Evolutionary conservation across 2,797 vertebrate genomes (phyloP).

Genomic region (Chelon auratus): DNA sequence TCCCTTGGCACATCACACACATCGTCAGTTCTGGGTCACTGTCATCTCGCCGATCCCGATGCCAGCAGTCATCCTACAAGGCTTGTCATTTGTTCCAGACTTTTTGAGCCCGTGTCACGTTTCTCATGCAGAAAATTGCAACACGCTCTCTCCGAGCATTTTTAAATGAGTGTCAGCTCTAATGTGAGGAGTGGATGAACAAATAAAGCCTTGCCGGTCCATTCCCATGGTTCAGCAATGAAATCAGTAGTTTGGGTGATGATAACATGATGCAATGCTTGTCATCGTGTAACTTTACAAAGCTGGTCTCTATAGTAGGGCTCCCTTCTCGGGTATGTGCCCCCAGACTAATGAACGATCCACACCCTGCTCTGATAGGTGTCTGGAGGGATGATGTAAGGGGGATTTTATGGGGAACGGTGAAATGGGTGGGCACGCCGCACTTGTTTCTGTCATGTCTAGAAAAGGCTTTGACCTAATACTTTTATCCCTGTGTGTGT

Average conservation of each 20-base stretch:
- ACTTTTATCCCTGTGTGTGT: conserved; percentile 57
- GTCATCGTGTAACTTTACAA: conserved; percentile 48
- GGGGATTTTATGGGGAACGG: conserved; percentile 56
- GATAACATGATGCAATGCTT: conserved; percentile 70
- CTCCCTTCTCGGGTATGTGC: conserved; percentile 14
- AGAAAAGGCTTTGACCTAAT: conserved; percentile 51
- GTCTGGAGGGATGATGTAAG: conserved; percentile 69
- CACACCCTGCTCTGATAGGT: conserved; percentile 54
- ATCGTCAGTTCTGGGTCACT: conserved; percentile 59
- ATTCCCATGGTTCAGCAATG: conserved; percentile 29
- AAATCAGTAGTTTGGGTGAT: conserved; percentile 49
- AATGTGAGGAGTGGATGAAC: conserved; percentile 25
- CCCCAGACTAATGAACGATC: conserved; percentile 31
- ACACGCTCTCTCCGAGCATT: neutral
- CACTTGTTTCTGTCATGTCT: conserved; percentile 52
- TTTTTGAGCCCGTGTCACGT: conserved; percentile 32
- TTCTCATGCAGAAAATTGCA: conserved; percentile 20
- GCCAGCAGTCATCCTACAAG: conserved; percentile 50
- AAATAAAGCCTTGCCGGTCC: conserved; percentile 19
- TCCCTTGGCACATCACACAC: conserved; percentile 47
- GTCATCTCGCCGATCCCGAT: conserved; percentile 50
- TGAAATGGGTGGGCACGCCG: conserved; percentile 27
- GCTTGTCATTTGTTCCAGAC: conserved; percentile 32
- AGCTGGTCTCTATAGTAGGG: conserved; percentile 15
- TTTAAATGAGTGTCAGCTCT: conserved; percentile 13